Evolutionary conservation across 2,797 vertebrate genomes (phyloP), one percentile per base, ranked within the genome.

Genomic region (Hypotaenidia okinawae): DNA sequence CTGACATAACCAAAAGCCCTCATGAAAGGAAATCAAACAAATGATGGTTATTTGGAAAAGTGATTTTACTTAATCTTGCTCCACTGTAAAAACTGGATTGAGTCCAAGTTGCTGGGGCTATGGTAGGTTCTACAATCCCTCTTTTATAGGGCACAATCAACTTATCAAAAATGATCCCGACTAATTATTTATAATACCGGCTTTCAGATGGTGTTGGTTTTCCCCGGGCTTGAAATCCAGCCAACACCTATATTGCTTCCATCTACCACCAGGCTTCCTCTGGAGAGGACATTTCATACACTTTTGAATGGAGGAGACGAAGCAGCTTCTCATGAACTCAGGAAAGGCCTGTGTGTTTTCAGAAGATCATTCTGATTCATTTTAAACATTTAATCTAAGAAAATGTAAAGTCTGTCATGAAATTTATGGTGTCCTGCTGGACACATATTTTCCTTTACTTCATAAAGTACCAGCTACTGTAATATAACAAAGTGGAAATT

Each of bases 361-460:
- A 91, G 87, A 83, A 89, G 80, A 95, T 88, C 89, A 61, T 66
- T 72, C 89, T 88, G 64, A 41, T 93, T 57, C 55, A 64, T 51
- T 95, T 92, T 87, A 95, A 96, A 95, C 64, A 87, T 89, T 90
- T 93, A 74, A 89, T 84, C 76, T 57, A 45, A 80, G 73, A 94
- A 91, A 95, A 96, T 95, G 84, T 95, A 95, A 92, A 93, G 86
- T 64, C 93, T 96, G 95, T 80, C 87, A 82, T 63, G 76, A 92
- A 97, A 96, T 95, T 96, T 96, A 94, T 90, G 33, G 94, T 76
- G 70, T 89, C 93, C 45, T 94, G 28, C 43, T 81, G 74, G 74
- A 94, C 84, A 91, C 94, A 93, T 96, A 84, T 96, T 96, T 96
- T 87, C 59, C 61, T 94, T 89, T 91, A 76, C 82, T 97, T 96